These are phyloP conservation scores for Tringa solitaria DNA, from an alignment of 2,113 vertebrate genomes.

Conservation along the genomic window DNA sequence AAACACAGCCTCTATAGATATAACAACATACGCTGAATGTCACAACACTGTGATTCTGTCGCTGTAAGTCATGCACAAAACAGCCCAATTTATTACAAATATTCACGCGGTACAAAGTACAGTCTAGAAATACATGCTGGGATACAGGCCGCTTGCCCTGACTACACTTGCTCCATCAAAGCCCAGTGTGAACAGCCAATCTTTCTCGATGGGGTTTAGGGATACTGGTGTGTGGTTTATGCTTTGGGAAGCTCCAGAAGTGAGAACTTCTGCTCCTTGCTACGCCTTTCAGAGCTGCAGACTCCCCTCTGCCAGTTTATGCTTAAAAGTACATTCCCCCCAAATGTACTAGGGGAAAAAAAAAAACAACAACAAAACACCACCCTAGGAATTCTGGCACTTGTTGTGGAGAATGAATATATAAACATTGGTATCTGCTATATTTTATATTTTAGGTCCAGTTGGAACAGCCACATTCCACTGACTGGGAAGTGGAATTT, in stretches of 20 bases:
- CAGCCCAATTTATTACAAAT: background rate
- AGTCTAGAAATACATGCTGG: background rate
- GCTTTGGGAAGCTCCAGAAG: background rate
- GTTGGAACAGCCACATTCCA: background rate
- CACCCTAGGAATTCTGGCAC: background rate
- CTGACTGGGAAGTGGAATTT: background rate
- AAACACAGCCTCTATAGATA: background rate
- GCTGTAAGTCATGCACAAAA: background rate
- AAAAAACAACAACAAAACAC: background rate
- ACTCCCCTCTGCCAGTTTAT: background rate
- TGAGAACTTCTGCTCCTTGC: background rate
- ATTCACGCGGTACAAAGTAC: background rate
- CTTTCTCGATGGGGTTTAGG: background rate
- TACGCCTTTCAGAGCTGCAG: background rate
- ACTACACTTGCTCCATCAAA: background rate
- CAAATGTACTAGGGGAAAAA: background rate
- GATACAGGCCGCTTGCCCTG: background rate
- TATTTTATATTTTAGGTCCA: background rate
- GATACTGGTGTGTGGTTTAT: rapidly evolving
- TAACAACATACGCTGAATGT: background rate
- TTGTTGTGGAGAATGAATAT: background rate
- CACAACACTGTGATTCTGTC: background rate
- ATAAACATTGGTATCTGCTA: background rate
- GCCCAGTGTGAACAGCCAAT: background rate
- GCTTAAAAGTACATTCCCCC: background rate